These are phyloP conservation scores for Buathra laborator DNA, from an alignment of 2,888 invertebrate genomes.

Conservation along the genomic window DNA sequence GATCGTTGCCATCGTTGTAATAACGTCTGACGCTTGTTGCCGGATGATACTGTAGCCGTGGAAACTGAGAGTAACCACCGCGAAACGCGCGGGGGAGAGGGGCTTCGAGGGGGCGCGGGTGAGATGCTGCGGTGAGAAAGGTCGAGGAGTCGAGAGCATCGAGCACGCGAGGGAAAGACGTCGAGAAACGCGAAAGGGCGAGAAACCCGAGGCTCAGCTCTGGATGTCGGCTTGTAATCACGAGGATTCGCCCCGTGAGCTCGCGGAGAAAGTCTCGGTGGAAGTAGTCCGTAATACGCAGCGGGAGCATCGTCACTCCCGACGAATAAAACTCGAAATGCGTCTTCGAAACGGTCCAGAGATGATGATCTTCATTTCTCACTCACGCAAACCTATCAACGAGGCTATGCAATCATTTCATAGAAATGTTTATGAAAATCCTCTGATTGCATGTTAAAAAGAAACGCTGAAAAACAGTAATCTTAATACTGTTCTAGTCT, in stretches of 20 bases:
- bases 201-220: conserved; percentile 45
- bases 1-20: conserved; percentile 63
- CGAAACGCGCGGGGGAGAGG: conserved; percentile 14
- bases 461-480: too few species aligned
- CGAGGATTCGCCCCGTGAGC: conserved; percentile 1
- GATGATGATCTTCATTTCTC: too few species aligned
- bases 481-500: not conserved
- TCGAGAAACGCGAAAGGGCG: conserved; percentile 65
- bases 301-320: conserved; percentile 11
- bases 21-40: conserved; percentile 45
- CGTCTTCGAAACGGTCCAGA: not conserved
- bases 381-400: too few species aligned
- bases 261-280: conserved; percentile 10
- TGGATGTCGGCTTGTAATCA: not conserved
- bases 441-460: too few species aligned
- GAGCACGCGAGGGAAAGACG: conserved; percentile 66
- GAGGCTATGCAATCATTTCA: too few species aligned
- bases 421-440: too few species aligned
- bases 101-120: not conserved
- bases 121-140: conserved; percentile 65
- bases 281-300: not conserved
- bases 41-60: conserved; percentile 63
- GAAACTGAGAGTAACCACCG: not conserved
- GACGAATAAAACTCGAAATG: not conserved
- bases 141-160: conserved; percentile 67